These are phyloP conservation scores for Euura lappo DNA, from an alignment of 1,140 invertebrate genomes.

Conservation along the genomic window DNA sequence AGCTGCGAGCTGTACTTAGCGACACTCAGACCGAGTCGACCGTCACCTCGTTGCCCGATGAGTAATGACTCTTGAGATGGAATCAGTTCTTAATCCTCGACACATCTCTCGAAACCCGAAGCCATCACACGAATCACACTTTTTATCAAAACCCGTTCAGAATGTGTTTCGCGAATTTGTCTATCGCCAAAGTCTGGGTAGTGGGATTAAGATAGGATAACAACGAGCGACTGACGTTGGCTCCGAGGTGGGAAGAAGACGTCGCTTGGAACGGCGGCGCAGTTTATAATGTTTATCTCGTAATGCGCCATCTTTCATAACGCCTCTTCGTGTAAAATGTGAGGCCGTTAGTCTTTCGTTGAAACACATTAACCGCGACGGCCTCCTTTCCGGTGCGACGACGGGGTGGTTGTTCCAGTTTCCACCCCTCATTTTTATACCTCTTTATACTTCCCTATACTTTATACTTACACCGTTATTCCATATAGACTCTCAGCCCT, in stretches of 20 bases:
- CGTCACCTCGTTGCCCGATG: background rate
- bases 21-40: background rate
- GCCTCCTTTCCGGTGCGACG: background rate
- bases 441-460: constrained; percentile 13
- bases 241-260: background rate
- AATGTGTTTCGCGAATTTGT: too few relatives aligned
- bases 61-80: background rate
- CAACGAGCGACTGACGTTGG: background rate
- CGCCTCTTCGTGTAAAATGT: constrained; percentile 33
- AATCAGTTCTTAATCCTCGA: background rate
- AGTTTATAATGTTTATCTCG: constrained; percentile 40
- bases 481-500: background rate
- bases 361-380: constrained; percentile 28
- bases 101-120: background rate
- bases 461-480: constrained; percentile 13
- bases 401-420: background rate
- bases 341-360: constrained; percentile 29
- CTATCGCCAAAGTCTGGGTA: too few relatives aligned
- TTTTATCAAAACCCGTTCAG: background rate
- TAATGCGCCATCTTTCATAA: constrained; percentile 27
- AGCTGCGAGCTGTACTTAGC: background rate
- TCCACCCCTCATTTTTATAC: background rate
- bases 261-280: constrained; percentile 9
- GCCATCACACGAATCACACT: background rate
- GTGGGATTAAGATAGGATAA: background rate